These are phyloP conservation scores for Scolanthus callimorphus DNA, from an alignment of 92 coral and sea anemone species.

Conservation along the genomic window DNA sequence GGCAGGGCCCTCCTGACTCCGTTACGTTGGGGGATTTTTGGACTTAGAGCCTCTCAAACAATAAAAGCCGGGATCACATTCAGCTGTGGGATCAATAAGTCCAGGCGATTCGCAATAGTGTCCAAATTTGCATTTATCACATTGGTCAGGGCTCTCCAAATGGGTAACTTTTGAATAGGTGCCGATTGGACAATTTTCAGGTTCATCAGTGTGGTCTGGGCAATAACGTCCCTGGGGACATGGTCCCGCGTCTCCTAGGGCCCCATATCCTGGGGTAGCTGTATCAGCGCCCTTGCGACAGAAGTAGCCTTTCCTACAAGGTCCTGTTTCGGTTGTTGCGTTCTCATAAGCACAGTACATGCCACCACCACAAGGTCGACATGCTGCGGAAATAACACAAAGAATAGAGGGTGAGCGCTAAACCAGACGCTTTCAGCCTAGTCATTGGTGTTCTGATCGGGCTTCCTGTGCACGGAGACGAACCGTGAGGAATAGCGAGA, in stretches of 20 bases:
- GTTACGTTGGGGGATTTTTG: slow-evolving; percentile 81
- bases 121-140: slow-evolving; percentile 83
- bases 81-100: slow-evolving; percentile 66
- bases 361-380: slow-evolving; percentile 94
- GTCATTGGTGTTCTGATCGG: no score
- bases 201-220: slow-evolving; percentile 81
- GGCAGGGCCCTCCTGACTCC: slow-evolving; percentile 94
- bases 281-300: slow-evolving; percentile 83
- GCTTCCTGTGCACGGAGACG: no score
- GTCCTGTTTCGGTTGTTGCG: slow-evolving; percentile 82
- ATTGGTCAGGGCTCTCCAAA: slow-evolving; percentile 54
- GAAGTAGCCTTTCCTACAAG: slow-evolving; percentile 85
- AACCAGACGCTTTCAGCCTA: no score
- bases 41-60: slow-evolving; percentile 87
- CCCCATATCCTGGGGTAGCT: slow-evolving; percentile 73
- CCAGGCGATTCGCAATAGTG: slow-evolving; percentile 90
- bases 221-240: slow-evolving; percentile 90
- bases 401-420: no score
- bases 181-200: slow-evolving; percentile 83
- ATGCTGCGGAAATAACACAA: slow-evolving; percentile 34
- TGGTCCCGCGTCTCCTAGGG: slow-evolving; percentile 89
- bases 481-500: no score
- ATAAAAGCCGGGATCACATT: slow-evolving; percentile 91
- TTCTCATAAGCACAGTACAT: slow-evolving; percentile 91
- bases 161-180: slow-evolving; percentile 82